phyloP scores from a whole-genome alignment of 2,113 vertebrate species.

The Antidorcas marsupialis region DNA sequence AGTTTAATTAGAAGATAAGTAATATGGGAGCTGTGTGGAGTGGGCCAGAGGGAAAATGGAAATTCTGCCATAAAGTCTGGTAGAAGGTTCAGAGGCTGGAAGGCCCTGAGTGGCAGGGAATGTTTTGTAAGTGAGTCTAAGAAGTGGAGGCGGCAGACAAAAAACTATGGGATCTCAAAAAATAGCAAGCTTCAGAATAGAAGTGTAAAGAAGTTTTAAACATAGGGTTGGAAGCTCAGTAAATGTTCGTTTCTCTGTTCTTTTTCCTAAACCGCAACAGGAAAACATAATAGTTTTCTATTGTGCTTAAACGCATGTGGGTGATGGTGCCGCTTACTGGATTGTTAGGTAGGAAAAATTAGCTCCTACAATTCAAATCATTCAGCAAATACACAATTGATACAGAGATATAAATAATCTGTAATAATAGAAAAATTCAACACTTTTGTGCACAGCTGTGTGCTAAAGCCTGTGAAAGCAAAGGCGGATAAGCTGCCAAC shows the following conservation, averaged over 20 bases:
- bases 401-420: not conserved
- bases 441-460: not conserved
- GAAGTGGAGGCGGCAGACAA: not conserved
- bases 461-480: not conserved
- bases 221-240: constrained; percentile 42
- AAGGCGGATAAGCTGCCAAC: not conserved
- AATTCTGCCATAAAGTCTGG: not conserved
- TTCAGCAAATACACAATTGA: constrained; percentile 15
- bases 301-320: constrained; percentile 25
- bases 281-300: constrained; percentile 5
- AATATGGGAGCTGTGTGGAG: not conserved
- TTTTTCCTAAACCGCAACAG: not conserved
- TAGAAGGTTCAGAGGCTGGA: not conserved
- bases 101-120: not conserved
- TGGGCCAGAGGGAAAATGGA: not conserved
- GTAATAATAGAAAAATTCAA: constrained; percentile 11
- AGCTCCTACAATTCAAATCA: constrained; percentile 14
- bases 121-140: constrained; percentile 29
- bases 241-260: constrained; percentile 43
- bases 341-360: constrained; percentile 30
- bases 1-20: not conserved
- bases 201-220: constrained; percentile 40
- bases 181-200: not conserved
- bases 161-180: not conserved
- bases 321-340: not conserved